Evolutionary conservation across 2,888 invertebrate species (phyloP).

Genomic region (Bombyx huttoni): DNA sequence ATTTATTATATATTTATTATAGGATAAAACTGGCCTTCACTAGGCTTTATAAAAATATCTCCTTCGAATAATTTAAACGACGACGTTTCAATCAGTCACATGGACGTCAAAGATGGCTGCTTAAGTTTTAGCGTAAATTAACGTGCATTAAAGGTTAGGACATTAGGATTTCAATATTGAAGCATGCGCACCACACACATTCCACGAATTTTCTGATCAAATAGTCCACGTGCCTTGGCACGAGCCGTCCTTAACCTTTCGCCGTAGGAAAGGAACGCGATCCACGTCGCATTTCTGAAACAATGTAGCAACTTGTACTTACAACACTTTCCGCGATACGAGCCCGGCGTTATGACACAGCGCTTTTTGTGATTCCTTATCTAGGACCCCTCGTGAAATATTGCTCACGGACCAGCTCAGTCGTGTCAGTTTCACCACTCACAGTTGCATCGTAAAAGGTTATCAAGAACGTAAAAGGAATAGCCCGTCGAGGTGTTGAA

Average conservation of each 20-base stretch:
- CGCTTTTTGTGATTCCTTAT: constrained; percentile 55
- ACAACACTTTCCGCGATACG: constrained; percentile 48
- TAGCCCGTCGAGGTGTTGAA: constrained; percentile 16
- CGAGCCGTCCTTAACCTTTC: constrained; percentile 56
- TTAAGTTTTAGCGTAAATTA: not conserved
- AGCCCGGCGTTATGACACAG: constrained; percentile 46
- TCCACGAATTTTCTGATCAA: not conserved
- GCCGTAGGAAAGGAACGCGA: constrained; percentile 43
- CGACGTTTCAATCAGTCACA: constrained; percentile 12
- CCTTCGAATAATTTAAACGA: constrained; percentile 37
- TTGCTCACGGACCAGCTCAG: constrained; percentile 47
- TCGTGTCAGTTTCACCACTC: constrained; percentile 40
- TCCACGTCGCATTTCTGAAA: constrained; percentile 32
- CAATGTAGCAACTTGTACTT: constrained; percentile 44
- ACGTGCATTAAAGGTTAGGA: not conserved
- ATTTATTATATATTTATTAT: too few species aligned
- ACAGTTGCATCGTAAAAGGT: constrained; percentile 38
- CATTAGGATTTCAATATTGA: not conserved
- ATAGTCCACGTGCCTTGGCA: constrained; percentile 15
- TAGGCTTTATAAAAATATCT: constrained; percentile 43
- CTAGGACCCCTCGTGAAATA: constrained; percentile 46
- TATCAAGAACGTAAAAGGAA: constrained; percentile 34
- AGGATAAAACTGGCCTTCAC: constrained; percentile 42
- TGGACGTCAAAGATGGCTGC: constrained; percentile 1
- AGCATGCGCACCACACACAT: not conserved